Conservation (phyloP, 2,113 vertebrate species). For the Oceanodroma tethys region DNA sequence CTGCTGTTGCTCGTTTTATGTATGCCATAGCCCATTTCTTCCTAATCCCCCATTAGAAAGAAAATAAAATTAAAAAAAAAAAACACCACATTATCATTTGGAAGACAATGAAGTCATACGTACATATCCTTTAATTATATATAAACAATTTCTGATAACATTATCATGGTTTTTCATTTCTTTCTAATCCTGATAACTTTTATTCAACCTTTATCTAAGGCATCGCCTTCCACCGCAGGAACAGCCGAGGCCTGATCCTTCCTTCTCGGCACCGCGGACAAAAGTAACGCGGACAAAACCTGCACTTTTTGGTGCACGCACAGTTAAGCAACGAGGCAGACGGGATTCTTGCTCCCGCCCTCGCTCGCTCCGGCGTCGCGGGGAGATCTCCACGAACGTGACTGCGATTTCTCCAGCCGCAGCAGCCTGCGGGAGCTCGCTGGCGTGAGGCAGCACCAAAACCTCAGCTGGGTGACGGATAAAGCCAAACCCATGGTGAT, state of each 20-base stretch:
- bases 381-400: fast-evolving
- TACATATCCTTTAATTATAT: neutral
- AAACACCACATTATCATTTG: fast-evolving
- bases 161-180: fast-evolving
- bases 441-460: neutral
- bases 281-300: fast-evolving
- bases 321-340: fast-evolving
- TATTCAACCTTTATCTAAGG: neutral
- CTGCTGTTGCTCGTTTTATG: neutral
- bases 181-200: neutral
- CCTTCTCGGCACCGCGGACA: no score
- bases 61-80: neutral
- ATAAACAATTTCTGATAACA: neutral
- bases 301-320: neutral
- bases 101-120: neutral
- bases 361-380: fast-evolving
- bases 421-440: neutral
- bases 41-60: neutral
- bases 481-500: fast-evolving
- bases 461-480: fast-evolving
- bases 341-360: no score
- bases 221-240: neutral
- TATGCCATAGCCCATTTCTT: neutral
- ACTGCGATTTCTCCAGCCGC: neutral
- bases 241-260: neutral